Percentiles rank a stretch among this genome's conserved stretches.
phyloP scores from a whole-genome alignment of 2,888 invertebrate genomes.

The Agapetus fuscipes region DNA sequence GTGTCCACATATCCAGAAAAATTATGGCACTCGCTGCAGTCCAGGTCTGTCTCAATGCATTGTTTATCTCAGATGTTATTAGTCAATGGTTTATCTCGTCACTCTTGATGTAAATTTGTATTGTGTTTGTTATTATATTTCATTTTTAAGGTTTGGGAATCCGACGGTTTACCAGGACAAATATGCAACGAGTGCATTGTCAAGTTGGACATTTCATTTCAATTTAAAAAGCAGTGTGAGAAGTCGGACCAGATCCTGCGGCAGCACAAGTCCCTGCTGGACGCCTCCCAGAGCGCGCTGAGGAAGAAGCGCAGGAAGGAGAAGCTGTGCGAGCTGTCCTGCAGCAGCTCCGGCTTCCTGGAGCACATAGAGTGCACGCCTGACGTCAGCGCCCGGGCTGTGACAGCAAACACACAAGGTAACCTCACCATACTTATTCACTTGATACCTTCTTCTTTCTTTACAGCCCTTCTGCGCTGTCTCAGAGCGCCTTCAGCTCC shows the following conservation, averaged over 20 bases:
- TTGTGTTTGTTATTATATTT: too few relatives aligned
- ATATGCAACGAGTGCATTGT: conserved; percentile 20
- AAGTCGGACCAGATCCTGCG: conserved; percentile 13
- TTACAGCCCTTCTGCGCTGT: too few relatives aligned
- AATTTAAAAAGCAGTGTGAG: conserved; percentile 19
- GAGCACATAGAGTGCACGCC: conserved; percentile 13
- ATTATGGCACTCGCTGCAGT: conserved; percentile 18
- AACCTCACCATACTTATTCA: too few relatives aligned
- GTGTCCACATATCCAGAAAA: conserved; percentile 19
- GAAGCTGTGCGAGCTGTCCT: conserved; percentile 1
- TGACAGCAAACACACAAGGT: conserved; percentile 9
- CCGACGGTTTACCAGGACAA: conserved; percentile 17
- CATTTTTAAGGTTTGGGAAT: conserved; percentile 16
- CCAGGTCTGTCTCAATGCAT: too few relatives aligned
- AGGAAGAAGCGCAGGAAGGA: conserved; percentile 8
- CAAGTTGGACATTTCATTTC: conserved; percentile 18
- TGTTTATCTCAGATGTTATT: background rate
- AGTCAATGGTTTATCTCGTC: too few relatives aligned
- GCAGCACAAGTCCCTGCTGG: conserved; percentile 11
- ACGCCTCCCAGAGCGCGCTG: conserved; percentile 6
- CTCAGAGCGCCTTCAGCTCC: too few relatives aligned
- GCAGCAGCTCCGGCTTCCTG: conserved; percentile 1
- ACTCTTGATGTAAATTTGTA: too few relatives aligned
- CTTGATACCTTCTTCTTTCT: too few relatives aligned
- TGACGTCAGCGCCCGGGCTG: conserved; percentile 7